Conservation (phyloP, 2,888 invertebrate genomes). For the Xanthostigma xanthostigma region DNA sequence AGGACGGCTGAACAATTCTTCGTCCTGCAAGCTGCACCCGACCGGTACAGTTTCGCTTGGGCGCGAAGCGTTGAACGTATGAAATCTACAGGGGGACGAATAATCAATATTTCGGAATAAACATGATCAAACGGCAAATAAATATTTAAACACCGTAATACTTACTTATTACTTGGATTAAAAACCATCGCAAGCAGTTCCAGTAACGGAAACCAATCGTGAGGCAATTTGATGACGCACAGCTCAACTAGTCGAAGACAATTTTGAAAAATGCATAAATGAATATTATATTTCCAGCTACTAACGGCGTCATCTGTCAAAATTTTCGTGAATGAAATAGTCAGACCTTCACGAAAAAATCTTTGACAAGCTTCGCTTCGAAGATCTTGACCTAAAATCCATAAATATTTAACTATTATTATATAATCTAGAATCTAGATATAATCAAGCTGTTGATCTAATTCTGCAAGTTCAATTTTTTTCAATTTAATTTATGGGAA, state of each 20-base stretch:
- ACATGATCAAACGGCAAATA: background rate
- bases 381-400: constrained; percentile 59
- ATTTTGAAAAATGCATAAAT: constrained; percentile 86
- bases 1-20: constrained; percentile 58
- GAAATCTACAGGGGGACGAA: constrained; percentile 44
- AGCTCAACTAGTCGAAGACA: constrained; percentile 85
- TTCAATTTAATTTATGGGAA: too few species aligned
- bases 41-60: constrained; percentile 54
- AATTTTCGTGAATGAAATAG: constrained; percentile 90
- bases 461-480: background rate
- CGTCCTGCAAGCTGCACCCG: constrained; percentile 46
- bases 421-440: too few species aligned
- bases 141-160: constrained; percentile 8
- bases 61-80: constrained; percentile 67
- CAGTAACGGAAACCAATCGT: constrained; percentile 83
- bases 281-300: constrained; percentile 95
- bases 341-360: constrained; percentile 88
- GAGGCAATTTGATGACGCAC: constrained; percentile 76
- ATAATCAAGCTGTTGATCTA: too few species aligned
- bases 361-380: constrained; percentile 82
- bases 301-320: constrained; percentile 94
- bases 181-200: constrained; percentile 86
- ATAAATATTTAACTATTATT: constrained; percentile 1
- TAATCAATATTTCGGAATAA: background rate
- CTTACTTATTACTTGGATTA: constrained; percentile 89